Percentiles rank a stretch among this genome's conserved stretches.
These are phyloP conservation scores for Drosophila kurseongensis DNA, from an alignment of 1,140 invertebrate genomes.

Conservation along the genomic window DNA sequence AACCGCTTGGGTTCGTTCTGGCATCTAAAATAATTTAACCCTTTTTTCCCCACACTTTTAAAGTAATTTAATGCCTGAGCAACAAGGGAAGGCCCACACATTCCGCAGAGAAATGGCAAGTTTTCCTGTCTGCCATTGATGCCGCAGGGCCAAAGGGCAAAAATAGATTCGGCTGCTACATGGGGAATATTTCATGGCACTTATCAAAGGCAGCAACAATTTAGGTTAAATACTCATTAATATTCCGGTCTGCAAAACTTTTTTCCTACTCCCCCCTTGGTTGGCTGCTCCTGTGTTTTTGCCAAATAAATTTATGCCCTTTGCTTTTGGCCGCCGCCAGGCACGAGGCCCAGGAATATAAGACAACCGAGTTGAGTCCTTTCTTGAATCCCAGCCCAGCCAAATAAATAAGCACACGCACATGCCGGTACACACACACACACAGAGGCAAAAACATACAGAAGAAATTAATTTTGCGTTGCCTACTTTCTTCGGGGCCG, in stretches of 20 bases:
- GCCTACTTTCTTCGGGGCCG: constrained; percentile 58
- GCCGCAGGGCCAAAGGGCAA: constrained; percentile 18
- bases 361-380: constrained; percentile 34
- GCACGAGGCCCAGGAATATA: constrained; percentile 55
- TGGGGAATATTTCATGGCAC: constrained; percentile 78
- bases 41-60: constrained; percentile 58
- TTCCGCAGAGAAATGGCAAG: constrained; percentile 39
- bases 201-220: constrained; percentile 83
- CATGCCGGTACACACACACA: constrained; percentile 10
- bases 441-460: constrained; percentile 26
- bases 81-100: constrained; percentile 28
- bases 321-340: constrained; percentile 60
- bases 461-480: constrained; percentile 60
- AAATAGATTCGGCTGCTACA: constrained; percentile 30
- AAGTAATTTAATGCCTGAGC: constrained; percentile 72
- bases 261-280: constrained; percentile 11
- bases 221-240: constrained; percentile 84
- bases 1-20: constrained; percentile 7
- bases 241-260: constrained; percentile 82
- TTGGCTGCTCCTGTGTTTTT: constrained; percentile 47
- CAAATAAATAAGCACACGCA: constrained; percentile 64
- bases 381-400: constrained; percentile 31
- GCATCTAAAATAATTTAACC: constrained; percentile 72
- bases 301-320: constrained; percentile 81
- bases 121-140: constrained; percentile 51